These are phyloP conservation scores for Henricia sp. DNA, from an alignment of 53 echinoderm and acorn worm genomes.

Conservation along the genomic window DNA sequence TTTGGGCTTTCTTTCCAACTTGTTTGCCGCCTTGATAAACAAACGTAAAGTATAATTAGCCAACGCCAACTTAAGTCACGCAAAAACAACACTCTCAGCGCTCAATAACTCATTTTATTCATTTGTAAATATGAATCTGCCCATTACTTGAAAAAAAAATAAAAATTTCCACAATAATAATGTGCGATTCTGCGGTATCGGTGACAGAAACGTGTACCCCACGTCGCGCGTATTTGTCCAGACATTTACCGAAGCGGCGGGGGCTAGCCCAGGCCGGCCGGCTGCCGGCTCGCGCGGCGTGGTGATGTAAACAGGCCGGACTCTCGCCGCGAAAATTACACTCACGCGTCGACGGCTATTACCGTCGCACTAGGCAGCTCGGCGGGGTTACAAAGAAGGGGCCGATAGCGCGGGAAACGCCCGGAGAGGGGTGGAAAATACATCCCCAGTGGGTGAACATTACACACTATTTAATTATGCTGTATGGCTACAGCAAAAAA, in stretches of 20 bases:
- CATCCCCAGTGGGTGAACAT: slow-evolving; percentile 30
- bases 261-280: slow-evolving; percentile 1
- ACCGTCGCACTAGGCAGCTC: neutral
- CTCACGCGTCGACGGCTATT: slow-evolving; percentile 42
- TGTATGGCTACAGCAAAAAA: no score
- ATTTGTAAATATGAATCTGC: neutral
- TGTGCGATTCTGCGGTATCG: neutral
- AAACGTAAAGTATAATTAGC: no score
- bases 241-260: slow-evolving; percentile 34
- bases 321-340: slow-evolving; percentile 45
- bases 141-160: neutral
- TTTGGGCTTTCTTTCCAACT: no score
- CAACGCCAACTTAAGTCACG: no score
- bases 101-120: neutral
- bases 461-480: no score
- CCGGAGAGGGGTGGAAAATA: neutral
- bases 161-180: no score
- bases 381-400: slow-evolving; percentile 28
- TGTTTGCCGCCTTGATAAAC: no score
- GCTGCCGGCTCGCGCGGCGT: slow-evolving; percentile 7
- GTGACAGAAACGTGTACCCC: neutral
- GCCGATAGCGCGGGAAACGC: slow-evolving; percentile 21
- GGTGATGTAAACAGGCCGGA: slow-evolving; percentile 39
- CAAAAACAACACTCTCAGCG: neutral
- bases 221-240: slow-evolving; percentile 41